Percentiles rank a stretch among this genome's conserved stretches.
These are phyloP conservation scores for Limanda limanda DNA, from an alignment of 2,113 vertebrate genomes.

Conservation along the genomic window DNA sequence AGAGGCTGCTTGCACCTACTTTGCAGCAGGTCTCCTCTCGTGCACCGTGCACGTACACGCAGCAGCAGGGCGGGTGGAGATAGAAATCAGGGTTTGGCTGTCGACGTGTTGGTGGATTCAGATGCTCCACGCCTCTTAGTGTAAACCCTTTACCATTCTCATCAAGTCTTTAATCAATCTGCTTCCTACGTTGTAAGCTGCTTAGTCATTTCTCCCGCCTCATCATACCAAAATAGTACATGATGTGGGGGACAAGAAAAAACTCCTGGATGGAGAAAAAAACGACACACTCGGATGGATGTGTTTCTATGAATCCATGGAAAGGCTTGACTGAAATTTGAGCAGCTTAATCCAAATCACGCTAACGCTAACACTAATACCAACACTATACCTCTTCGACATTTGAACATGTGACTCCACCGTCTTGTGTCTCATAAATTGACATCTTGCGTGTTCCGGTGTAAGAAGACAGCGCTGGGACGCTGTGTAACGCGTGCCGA, in stretches of 20 bases:
- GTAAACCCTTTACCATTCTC: slow-evolving; percentile 72
- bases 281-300: slow-evolving; percentile 27
- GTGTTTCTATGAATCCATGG: slow-evolving; percentile 44
- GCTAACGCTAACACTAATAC: slow-evolving; percentile 26
- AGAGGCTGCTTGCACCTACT: slow-evolving; percentile 26
- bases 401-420: slow-evolving; percentile 23
- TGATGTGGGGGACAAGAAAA: slow-evolving; percentile 30
- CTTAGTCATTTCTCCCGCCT: slow-evolving; percentile 70
- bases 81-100: slow-evolving; percentile 52
- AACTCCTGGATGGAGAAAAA: slow-evolving; percentile 31
- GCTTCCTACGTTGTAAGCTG: slow-evolving; percentile 70
- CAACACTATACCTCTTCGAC: slow-evolving; percentile 16
- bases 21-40: slow-evolving; percentile 22
- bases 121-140: slow-evolving; percentile 63
- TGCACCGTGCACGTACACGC: slow-evolving; percentile 33
- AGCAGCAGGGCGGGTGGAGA: slow-evolving; percentile 31
- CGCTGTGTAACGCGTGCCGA: slow-evolving; percentile 55
- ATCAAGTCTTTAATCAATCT: slow-evolving; percentile 80
- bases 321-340: slow-evolving; percentile 54
- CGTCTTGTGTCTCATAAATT: slow-evolving; percentile 28
- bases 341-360: slow-evolving; percentile 54
- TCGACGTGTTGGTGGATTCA: slow-evolving; percentile 53
- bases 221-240: slow-evolving; percentile 69
- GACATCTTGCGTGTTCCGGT: slow-evolving; percentile 43
- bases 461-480: slow-evolving; percentile 31